These are phyloP conservation scores for Rapana venosa DNA, from an alignment of 2,888 invertebrate species.

Conservation along the genomic window DNA sequence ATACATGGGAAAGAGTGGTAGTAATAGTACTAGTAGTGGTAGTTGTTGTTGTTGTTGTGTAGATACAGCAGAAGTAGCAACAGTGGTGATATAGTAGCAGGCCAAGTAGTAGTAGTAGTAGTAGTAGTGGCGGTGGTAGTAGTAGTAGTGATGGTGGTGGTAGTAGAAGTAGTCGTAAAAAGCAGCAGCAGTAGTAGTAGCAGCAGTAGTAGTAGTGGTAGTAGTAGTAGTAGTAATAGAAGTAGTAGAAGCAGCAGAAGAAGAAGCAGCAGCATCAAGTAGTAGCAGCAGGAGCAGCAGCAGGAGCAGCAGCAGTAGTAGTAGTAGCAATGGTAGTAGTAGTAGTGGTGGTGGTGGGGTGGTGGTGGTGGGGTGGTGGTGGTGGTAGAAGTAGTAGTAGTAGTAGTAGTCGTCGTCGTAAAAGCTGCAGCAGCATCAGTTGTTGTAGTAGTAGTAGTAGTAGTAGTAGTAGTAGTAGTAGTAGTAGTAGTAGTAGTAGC, in stretches of 20 bases:
- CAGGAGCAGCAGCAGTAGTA: neutral
- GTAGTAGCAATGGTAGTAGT: neutral
- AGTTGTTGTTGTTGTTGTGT: no score
- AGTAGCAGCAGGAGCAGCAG: neutral
- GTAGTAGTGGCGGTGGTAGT: no score
- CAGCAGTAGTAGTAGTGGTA: neutral
- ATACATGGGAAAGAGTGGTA: no score
- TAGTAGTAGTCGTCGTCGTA: neutral
- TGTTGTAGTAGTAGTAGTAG: neutral
- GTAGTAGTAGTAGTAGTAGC: neutral
- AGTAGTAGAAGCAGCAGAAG: neutral
- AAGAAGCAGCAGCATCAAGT: no score
- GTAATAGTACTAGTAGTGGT: no score
- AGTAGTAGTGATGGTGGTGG: no score
- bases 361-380: no score
- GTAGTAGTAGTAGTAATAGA: neutral
- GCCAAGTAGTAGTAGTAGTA: no score
- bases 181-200: no score
- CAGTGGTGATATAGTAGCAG: no score
- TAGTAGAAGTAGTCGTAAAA: no score
- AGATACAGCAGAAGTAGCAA: no score
- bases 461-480: neutral
- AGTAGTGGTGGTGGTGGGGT: neutral
- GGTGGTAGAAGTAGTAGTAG: neutral
- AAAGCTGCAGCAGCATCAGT: neutral